Base-by-base conservation (phyloP, 2,113 vertebrate genomes). In the Butastur rufipennis region DNA sequence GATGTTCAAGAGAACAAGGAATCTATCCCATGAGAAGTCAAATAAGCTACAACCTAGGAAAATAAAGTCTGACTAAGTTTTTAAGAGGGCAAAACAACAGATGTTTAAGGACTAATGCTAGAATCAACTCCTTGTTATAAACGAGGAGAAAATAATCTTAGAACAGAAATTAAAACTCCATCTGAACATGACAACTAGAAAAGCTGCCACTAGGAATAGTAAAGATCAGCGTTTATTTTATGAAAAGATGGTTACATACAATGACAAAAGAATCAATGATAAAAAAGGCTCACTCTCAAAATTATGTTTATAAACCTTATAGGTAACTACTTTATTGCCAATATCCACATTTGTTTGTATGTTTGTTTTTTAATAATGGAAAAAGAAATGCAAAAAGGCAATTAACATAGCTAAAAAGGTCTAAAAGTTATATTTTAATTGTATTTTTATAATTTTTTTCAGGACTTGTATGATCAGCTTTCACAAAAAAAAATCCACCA, bases 1-100 rank as follows among this genome's bases (percentile, higher is more conserved):
- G 50, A 94, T 88, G 63, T 96, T 81, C 67, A 92, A 58, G 55
- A 89, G 45, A 90, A 93, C 53, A 88, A 66, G 50, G 13, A 95
- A 92, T 92, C 81, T 88, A 73, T 94, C 92, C 90, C 96, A 90
- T 50, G 93, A 94, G 93, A 96, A 62, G 36, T 79, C 56, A 89
- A 55, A 90, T 82, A 85, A 87, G 52, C 58, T 87, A 90, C 14
- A 68, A 36, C 67, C 43, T 79, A 79, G 56, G 73, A 91, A 96
- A 96, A 95, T 61, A 89, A 94, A 86, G 34, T 91, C 68, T 91
- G 91, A 95, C 68, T 91, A 87, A 93, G 81, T 81, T 34, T 81
- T 79, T 87, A 88, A 61, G 43, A 72, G 19, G 45, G 66, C 36
- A 93, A 88, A 90, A 88, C 62, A 95, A 90, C 34, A 80, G 84